phyloP scores from a whole-genome alignment of 1,140 invertebrate genomes.

The Cecropterus lyciades region DNA sequence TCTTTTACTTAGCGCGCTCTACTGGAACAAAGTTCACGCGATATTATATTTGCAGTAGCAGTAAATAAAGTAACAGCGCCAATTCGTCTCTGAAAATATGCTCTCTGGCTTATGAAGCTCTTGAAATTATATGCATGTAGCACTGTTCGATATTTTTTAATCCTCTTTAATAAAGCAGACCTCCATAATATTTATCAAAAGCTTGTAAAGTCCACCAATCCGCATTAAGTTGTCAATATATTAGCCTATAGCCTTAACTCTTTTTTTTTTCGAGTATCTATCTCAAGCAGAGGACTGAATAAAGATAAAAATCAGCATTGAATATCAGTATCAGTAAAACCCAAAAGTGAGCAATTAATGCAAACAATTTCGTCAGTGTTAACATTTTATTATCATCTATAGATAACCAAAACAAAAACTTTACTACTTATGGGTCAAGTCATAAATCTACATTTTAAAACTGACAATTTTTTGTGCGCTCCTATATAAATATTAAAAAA shows the following conservation, averaged over 20 bases:
- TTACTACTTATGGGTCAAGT: constrained; percentile 38
- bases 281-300: too few species aligned
- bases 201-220: too few species aligned
- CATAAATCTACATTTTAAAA: constrained; percentile 61
- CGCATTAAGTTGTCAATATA: too few species aligned
- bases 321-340: constrained; percentile 6
- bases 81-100: too few species aligned
- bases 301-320: neutral
- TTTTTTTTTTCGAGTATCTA: too few species aligned
- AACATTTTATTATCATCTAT: constrained; percentile 61
- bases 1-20: constrained; percentile 31
- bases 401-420: constrained; percentile 33
- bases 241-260: too few species aligned
- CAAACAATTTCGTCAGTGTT: constrained; percentile 57
- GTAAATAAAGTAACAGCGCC: too few species aligned
- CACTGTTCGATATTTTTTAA: too few species aligned
- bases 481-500: constrained; percentile 39
- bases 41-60: constrained; percentile 12
- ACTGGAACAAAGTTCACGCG: constrained; percentile 26
- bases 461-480: constrained; percentile 61
- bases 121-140: too few species aligned
- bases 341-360: constrained; percentile 40
- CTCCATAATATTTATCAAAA: too few species aligned
- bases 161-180: too few species aligned
- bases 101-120: too few species aligned